phyloP scores from a whole-genome alignment of 2,888 invertebrate genomes.

The Incurvaria masculella region DNA sequence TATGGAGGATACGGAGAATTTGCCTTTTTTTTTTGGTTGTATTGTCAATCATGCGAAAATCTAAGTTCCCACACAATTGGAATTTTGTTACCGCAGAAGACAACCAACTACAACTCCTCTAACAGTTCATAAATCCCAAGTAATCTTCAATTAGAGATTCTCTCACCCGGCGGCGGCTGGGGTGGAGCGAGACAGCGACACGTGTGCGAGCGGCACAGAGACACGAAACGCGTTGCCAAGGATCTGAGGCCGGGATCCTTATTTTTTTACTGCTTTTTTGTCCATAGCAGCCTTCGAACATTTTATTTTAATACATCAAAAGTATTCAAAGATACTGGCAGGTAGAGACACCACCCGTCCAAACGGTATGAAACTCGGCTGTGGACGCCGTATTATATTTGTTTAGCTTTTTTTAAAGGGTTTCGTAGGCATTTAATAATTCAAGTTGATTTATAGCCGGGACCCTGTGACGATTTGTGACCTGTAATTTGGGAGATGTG shows the following conservation, averaged over 20 bases:
- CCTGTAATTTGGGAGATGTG: constrained; percentile 47
- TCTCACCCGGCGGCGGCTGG: not conserved
- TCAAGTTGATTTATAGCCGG: constrained; percentile 46
- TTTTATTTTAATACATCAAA: constrained; percentile 55
- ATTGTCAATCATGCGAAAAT: too few relatives aligned
- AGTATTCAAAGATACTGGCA: constrained; percentile 53
- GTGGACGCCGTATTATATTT: constrained; percentile 31
- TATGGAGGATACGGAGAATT: too few relatives aligned
- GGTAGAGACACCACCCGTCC: constrained; percentile 31
- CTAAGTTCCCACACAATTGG: too few relatives aligned
- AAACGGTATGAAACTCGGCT: constrained; percentile 16
- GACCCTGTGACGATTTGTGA: constrained; percentile 53
- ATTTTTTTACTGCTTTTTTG: constrained; percentile 47
- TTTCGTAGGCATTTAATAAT: too few relatives aligned
- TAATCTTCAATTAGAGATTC: not conserved
- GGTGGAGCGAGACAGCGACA: constrained; percentile 2
- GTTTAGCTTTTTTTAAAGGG: constrained; percentile 49
- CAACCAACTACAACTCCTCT: too few relatives aligned
- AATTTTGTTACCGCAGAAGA: too few relatives aligned
- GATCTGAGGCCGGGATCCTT: constrained; percentile 20
- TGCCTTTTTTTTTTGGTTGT: too few relatives aligned
- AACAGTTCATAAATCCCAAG: not conserved
- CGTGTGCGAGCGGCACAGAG: constrained; percentile 22
- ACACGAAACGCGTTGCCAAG: constrained; percentile 28
- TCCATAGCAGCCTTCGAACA: constrained; percentile 43